These are phyloP conservation scores for Physocephala rufipes DNA, from an alignment of 2,888 invertebrate genomes.

Conservation along the genomic window DNA sequence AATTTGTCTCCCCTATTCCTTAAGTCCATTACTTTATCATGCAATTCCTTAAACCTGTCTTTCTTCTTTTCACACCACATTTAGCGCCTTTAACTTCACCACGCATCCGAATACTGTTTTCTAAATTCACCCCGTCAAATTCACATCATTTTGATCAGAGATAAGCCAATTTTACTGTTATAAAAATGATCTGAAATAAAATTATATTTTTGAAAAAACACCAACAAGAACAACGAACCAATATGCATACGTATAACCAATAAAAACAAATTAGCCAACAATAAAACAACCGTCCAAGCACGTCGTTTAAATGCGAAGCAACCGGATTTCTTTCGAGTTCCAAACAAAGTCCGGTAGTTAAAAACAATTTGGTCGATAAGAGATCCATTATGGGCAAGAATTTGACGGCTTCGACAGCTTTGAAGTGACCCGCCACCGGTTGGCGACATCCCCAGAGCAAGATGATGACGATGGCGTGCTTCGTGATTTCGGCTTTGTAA, in stretches of 20 bases:
- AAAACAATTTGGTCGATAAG: slow-evolving; percentile 60
- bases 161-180: no score
- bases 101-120: no score
- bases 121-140: no score
- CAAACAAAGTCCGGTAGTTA: slow-evolving; percentile 60
- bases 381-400: slow-evolving; percentile 63
- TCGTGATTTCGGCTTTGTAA: slow-evolving; percentile 35
- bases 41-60: no score
- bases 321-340: slow-evolving; percentile 31
- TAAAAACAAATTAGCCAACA: slow-evolving; percentile 6
- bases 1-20: no score
- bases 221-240: slow-evolving; percentile 11
- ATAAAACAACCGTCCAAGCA: not conserved
- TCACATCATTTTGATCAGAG: no score
- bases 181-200: no score
- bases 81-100: no score
- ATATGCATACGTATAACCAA: not conserved
- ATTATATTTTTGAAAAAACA: no score
- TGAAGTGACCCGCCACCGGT: slow-evolving; percentile 55
- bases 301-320: slow-evolving; percentile 7
- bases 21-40: no score
- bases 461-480: slow-evolving; percentile 22
- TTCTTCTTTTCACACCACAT: no score
- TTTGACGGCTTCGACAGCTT: slow-evolving; percentile 61
- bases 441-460: slow-evolving; percentile 10